Percentiles rank a stretch among this genome's conserved stretches.
These are phyloP conservation scores for Tiliacea aurago DNA, from an alignment of 2,888 invertebrate genomes.

Conservation along the genomic window DNA sequence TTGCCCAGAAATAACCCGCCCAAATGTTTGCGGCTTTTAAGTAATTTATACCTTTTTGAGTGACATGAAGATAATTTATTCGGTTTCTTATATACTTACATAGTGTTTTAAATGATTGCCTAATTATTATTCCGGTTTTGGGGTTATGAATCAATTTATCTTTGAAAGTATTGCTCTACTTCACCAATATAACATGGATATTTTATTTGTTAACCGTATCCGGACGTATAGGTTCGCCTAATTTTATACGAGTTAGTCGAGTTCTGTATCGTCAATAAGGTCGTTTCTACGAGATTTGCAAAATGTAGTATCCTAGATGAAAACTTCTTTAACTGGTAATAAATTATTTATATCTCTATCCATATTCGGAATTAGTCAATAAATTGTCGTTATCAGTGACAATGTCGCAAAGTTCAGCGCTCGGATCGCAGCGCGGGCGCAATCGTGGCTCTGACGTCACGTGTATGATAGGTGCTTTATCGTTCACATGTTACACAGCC, in stretches of 20 bases:
- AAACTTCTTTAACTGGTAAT: constrained; percentile 46
- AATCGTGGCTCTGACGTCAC: constrained; percentile 83
- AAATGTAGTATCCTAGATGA: constrained; percentile 14
- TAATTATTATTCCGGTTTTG: background rate
- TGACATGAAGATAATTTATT: constrained; percentile 18
- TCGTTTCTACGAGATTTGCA: constrained; percentile 8
- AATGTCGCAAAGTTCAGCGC: constrained; percentile 84
- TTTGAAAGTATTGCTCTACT: background rate
- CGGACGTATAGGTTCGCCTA: background rate
- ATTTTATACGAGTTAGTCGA: background rate
- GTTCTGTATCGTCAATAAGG: background rate
- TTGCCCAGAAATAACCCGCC: constrained; percentile 49
- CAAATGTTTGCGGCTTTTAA: constrained; percentile 26
- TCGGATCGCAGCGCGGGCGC: constrained; percentile 71
- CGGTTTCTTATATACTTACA: background rate
- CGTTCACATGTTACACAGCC: constrained; percentile 70
- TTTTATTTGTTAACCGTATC: background rate
- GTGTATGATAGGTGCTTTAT: constrained; percentile 80
- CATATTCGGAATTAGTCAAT: constrained; percentile 77
- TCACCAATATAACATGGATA: background rate
- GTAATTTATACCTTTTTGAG: constrained; percentile 27
- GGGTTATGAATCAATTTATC: background rate
- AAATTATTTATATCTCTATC: constrained; percentile 54
- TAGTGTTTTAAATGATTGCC: background rate
- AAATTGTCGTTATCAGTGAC: constrained; percentile 82